Base-by-base conservation (phyloP, 2,888 invertebrate species). In the Odontothrips loti region DNA sequence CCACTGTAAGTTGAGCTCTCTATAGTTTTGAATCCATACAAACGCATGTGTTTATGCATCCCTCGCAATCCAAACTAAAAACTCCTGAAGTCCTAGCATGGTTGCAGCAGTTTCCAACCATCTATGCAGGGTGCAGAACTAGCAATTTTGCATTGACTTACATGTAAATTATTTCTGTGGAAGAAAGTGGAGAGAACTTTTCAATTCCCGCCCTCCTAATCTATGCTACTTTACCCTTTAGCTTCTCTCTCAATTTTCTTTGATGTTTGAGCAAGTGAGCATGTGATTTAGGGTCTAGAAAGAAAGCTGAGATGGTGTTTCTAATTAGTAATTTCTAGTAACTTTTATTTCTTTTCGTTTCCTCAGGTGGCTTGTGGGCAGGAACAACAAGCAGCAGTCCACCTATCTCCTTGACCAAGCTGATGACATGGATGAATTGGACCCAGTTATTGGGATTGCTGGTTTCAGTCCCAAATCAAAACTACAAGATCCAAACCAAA, bases 351-450 rank as follows among this genome's bases (percentile, higher is more conserved):
- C 8, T 23, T 23, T 23, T n/a, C 23, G 2, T 63, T 8, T 75
- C 23, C 23, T 27, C 68, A 75, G 68, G 12, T 75, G 68, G 68
- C 68, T 75, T 10, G 68, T 75, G 23, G 68, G 68, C 4, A n/a
- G 68, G 27, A 75, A 27, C 27, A 75, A 75, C 68, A 75, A 75
- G 23, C 12, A n/a, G 12, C 68, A 75, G 23, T 75, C 68, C 23
- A 75, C 68, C 10, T 27, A 27, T 75, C 68, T 75, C 27, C 27
- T 75, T 9, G 68, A 75, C 27, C 68, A 75, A 27, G 27, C 68
- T 75, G 68, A 75, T 27, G 68, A 75, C 23, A 75, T 75, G 68
- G 68, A 75, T 75, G 68, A 75, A 11, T 12, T 75, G 27, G 68
- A 75, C 10, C 68, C 68, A 27, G 68, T 75, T 12, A 12, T 75